Percentiles rank a stretch among this genome's conserved stretches.
Conservation (phyloP, 2,888 invertebrate genomes). For the Merodon equestris region DNA sequence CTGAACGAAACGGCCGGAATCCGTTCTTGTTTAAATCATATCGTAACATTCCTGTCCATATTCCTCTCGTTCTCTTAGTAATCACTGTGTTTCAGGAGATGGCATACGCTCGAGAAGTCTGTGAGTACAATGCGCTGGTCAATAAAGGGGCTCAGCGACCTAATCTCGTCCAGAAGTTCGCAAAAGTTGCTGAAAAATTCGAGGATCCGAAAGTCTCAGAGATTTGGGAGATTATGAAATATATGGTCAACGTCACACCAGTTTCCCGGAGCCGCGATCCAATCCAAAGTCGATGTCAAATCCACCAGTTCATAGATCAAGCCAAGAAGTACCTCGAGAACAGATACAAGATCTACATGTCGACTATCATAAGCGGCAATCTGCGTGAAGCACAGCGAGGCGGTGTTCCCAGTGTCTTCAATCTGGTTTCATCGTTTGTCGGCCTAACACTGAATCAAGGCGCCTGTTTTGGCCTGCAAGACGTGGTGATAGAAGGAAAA, state of each 20-base stretch:
- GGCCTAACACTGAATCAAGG: slow-evolving; percentile 82
- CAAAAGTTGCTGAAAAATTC: slow-evolving; percentile 85
- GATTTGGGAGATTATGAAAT: slow-evolving; percentile 94
- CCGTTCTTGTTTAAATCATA: slow-evolving; percentile 82
- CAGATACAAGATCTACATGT: slow-evolving; percentile 91
- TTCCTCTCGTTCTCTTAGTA: not conserved
- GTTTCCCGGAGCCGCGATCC: slow-evolving; percentile 86
- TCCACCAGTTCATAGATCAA: slow-evolving; percentile 86
- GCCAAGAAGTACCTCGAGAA: slow-evolving; percentile 92
- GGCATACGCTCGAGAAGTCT: slow-evolving; percentile 88
- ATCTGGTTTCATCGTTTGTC: slow-evolving; percentile 91
- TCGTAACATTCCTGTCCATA: slow-evolving; percentile 69
- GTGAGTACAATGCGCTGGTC: slow-evolving; percentile 89
- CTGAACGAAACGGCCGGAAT: slow-evolving; percentile 82
- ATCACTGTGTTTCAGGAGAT: slow-evolving; percentile 81
- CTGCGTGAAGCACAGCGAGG: slow-evolving; percentile 89
- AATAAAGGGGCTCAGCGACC: slow-evolving; percentile 87
- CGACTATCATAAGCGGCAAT: slow-evolving; percentile 88
- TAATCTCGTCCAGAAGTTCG: slow-evolving; percentile 87
- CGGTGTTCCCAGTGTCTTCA: slow-evolving; percentile 93
- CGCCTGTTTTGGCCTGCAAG: slow-evolving; percentile 84
- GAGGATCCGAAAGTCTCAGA: slow-evolving; percentile 92
- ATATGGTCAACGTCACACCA: slow-evolving; percentile 90
- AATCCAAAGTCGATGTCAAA: slow-evolving; percentile 86
- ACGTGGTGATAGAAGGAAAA: slow-evolving; percentile 87